These are phyloP conservation scores for Drosophila kikkawai DNA, from an alignment of 1,140 invertebrate species.

Conservation along the genomic window DNA sequence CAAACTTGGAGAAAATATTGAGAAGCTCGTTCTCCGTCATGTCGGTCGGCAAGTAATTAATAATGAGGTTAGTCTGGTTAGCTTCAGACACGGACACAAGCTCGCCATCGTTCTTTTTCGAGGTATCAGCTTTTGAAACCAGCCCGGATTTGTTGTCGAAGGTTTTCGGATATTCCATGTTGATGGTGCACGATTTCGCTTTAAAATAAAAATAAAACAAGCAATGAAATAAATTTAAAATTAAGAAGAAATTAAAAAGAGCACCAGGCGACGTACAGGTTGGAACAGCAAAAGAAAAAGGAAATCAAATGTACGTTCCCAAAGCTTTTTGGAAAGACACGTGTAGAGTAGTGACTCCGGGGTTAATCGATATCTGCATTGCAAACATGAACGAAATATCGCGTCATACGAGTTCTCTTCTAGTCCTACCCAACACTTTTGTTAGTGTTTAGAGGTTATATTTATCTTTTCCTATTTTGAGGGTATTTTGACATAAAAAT, in stretches of 20 bases:
- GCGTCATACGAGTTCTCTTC: neutral
- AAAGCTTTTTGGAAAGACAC: neutral
- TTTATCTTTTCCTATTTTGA: neutral
- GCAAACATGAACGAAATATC: neutral
- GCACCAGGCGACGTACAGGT: neutral
- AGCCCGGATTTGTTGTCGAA: too few species aligned
- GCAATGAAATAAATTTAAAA: too few species aligned
- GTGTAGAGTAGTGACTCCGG: too few species aligned
- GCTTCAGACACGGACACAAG: neutral
- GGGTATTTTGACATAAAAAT: neutral
- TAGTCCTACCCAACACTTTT: neutral
- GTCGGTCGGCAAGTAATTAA: slow-evolving; percentile 46
- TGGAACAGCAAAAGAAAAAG: neutral
- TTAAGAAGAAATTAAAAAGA: neutral
- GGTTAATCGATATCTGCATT: neutral
- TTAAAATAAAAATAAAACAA: neutral
- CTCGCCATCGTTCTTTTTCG: neutral
- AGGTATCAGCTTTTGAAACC: neutral
- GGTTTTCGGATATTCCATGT: neutral
- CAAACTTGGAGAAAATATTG: slow-evolving; percentile 6
- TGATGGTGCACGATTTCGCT: neutral
- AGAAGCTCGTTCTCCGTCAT: slow-evolving; percentile 22
- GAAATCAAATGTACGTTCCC: too few species aligned
- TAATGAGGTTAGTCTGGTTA: slow-evolving; percentile 27
- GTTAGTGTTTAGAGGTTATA: too few species aligned